These are phyloP conservation scores for Neosalanx taihuensis DNA, from an alignment of 2,797 vertebrate species.

Conservation along the genomic window DNA sequence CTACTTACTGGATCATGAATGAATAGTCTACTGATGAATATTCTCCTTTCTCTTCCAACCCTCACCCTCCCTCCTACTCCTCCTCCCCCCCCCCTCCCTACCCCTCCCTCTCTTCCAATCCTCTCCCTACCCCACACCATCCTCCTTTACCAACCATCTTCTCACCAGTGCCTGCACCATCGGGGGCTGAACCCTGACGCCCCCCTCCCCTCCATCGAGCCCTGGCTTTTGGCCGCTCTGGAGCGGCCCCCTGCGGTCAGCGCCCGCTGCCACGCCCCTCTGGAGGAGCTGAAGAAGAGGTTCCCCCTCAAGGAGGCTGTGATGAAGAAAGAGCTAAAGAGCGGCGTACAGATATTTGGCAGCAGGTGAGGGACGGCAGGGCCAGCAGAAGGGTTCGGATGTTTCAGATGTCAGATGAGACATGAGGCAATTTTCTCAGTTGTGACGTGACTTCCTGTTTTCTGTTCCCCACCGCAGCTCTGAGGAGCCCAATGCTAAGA, in stretches of 20 bases:
- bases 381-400: background rate
- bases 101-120: slow-evolving; percentile 7
- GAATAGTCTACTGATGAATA: too few relatives aligned
- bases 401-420: too few relatives aligned
- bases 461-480: slow-evolving; percentile 56
- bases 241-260: slow-evolving; percentile 76
- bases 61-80: background rate
- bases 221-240: slow-evolving; percentile 79
- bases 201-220: slow-evolving; percentile 82
- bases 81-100: background rate
- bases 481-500: slow-evolving; percentile 76
- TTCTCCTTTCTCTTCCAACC: too few relatives aligned
- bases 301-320: slow-evolving; percentile 86
- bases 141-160: too few relatives aligned
- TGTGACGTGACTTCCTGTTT: too few relatives aligned
- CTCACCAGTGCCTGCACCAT: slow-evolving; percentile 86
- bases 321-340: slow-evolving; percentile 86
- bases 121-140: slow-evolving; percentile 9
- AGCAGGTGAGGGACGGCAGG: slow-evolving; percentile 74
- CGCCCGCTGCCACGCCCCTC: slow-evolving; percentile 71
- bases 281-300: slow-evolving; percentile 79
- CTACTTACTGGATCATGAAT: too few relatives aligned
- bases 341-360: slow-evolving; percentile 88
- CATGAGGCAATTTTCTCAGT: too few relatives aligned
- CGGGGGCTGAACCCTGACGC: slow-evolving; percentile 79